Conservation (phyloP, 2,888 invertebrate genomes). For the Drosophila peninsularis region DNA sequence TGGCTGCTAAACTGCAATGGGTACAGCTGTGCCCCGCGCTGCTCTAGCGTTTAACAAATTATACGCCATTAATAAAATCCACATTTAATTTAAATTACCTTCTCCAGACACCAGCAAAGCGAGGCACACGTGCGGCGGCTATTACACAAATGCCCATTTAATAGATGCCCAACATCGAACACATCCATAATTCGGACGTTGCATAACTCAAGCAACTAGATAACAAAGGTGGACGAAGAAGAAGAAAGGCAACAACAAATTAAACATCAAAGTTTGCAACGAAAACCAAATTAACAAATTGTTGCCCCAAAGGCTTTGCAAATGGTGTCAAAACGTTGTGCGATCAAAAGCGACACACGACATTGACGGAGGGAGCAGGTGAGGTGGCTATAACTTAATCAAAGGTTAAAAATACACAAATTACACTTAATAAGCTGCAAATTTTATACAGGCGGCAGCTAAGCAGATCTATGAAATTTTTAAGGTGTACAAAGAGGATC, state of each 20-base stretch:
- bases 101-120: slow-evolving; percentile 1
- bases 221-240: slow-evolving; percentile 6
- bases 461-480: neutral
- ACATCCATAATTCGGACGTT: slow-evolving; percentile 43
- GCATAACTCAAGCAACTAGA: slow-evolving; percentile 43
- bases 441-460: slow-evolving; percentile 5
- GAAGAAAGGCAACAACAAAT: neutral
- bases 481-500: neutral
- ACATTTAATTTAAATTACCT: slow-evolving; percentile 43
- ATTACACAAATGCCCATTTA: slow-evolving; percentile 32
- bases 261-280: slow-evolving; percentile 23
- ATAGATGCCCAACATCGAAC: slow-evolving; percentile 9
- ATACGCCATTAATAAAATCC: slow-evolving; percentile 24
- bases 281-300: slow-evolving; percentile 48
- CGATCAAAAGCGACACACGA: slow-evolving; percentile 26
- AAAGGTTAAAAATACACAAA: neutral
- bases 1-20: slow-evolving; percentile 3
- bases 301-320: slow-evolving; percentile 26
- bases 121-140: slow-evolving; percentile 30
- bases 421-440: slow-evolving; percentile 5
- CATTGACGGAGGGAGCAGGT: slow-evolving; percentile 1
- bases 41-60: slow-evolving; percentile 6
- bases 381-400: neutral
- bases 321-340: slow-evolving; percentile 47
- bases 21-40: slow-evolving; percentile 8